A percentile compares a stretch with the other conserved stretches of the same genome.
phyloP scores from a whole-genome alignment of 2,888 invertebrate genomes.

The Caenorhabditis sp. region DNA sequence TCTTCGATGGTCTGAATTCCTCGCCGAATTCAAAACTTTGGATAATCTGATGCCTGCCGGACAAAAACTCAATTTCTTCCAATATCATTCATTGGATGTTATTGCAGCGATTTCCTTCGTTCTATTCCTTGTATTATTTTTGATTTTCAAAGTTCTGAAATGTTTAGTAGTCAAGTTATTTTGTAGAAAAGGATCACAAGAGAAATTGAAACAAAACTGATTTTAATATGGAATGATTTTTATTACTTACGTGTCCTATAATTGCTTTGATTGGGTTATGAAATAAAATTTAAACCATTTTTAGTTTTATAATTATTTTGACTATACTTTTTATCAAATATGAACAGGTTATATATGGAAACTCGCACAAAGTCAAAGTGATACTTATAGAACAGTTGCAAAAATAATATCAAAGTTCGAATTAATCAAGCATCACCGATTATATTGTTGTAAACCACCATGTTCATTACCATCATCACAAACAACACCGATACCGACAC shows the following conservation, averaged over 20 bases:
- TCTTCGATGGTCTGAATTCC: constrained; percentile 55
- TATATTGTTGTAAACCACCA: neutral
- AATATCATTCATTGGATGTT: constrained; percentile 57
- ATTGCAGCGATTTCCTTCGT: constrained; percentile 34
- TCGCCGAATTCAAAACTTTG: constrained; percentile 55
- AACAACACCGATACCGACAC: neutral
- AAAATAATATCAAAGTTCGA: neutral
- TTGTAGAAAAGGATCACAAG: neutral
- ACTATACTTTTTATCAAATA: neutral
- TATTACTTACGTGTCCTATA: too few species aligned
- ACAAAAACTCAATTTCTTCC: constrained; percentile 50
- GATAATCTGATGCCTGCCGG: constrained; percentile 53
- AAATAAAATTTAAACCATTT: too few species aligned
- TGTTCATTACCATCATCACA: neutral
- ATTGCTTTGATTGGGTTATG: too few species aligned
- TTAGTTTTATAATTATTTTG: too few species aligned
- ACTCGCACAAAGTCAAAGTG: neutral
- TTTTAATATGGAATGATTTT: too few species aligned
- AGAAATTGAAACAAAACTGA: neutral
- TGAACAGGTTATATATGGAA: constrained; percentile 1
- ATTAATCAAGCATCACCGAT: neutral
- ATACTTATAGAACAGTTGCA: neutral
- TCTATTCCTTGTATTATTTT: constrained; percentile 25
- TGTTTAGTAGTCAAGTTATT: neutral
- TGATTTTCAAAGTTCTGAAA: neutral